Conservation (phyloP, 2,888 invertebrate species). For the Phaedon cochleariae region DNA sequence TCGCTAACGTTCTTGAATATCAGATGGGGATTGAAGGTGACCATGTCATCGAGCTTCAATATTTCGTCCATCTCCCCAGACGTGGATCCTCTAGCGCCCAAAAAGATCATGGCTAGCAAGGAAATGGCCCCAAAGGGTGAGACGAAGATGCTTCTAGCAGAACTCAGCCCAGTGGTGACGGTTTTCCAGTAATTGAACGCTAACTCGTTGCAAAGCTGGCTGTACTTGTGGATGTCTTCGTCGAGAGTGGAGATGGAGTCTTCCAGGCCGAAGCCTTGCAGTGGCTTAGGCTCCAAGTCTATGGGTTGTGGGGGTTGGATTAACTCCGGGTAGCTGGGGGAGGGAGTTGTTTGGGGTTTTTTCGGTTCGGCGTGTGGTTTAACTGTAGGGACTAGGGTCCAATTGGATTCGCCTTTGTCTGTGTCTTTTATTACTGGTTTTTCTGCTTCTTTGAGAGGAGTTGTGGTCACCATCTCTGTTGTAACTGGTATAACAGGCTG, state of each 20-base stretch:
- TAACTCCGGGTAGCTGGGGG: slow-evolving; percentile 43
- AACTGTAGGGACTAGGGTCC: slow-evolving; percentile 70
- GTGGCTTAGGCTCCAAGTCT: slow-evolving; percentile 66
- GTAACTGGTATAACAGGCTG: background rate
- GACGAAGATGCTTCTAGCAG: slow-evolving; percentile 78
- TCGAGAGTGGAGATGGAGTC: slow-evolving; percentile 77
- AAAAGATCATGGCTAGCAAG: slow-evolving; percentile 88
- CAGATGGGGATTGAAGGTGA: slow-evolving; percentile 89
- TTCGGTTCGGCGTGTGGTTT: slow-evolving; percentile 59
- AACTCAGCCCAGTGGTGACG: slow-evolving; percentile 75
- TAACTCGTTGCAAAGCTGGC: slow-evolving; percentile 83
- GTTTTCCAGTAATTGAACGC: slow-evolving; percentile 86
- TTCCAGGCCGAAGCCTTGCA: slow-evolving; percentile 76
- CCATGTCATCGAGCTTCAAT: slow-evolving; percentile 84
- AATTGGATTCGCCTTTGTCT: slow-evolving; percentile 46
- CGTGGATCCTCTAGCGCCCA: slow-evolving; percentile 86
- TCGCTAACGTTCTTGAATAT: slow-evolving; percentile 87
- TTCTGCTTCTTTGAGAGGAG: slow-evolving; percentile 4
- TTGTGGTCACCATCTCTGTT: background rate
- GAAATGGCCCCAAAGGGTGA: slow-evolving; percentile 88
- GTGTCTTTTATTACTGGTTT: slow-evolving; percentile 25
- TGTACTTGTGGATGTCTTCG: slow-evolving; percentile 79
- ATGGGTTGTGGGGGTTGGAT: slow-evolving; percentile 59
- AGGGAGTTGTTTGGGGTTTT: slow-evolving; percentile 25
- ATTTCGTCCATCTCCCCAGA: slow-evolving; percentile 92